Evolutionary conservation across 2,888 invertebrate genomes (phyloP), one percentile per base, ranked within the genome.

Genomic region (Dasypogon diadema): DNA sequence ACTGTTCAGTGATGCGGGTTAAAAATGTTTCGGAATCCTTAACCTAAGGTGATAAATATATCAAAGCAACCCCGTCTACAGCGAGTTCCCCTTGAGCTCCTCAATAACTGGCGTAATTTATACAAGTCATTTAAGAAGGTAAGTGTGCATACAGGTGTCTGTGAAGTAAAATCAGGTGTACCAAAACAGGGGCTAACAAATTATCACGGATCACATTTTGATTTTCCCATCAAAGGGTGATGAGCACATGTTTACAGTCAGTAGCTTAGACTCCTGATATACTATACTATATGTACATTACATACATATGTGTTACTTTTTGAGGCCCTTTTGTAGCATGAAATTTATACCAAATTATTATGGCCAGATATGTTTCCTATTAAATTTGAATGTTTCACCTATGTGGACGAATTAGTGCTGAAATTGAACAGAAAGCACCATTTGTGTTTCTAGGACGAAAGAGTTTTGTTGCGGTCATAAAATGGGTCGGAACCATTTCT

Each of bases 31-130:
- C 65, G 60, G 70, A 74, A 76, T 55, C 76, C 76, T 75, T 75
- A 76, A 77, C 68, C 74, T 60, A 77, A 74, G 74, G 77, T 77
- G 76, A 77, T 77, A 77, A 77, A 77, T 77, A 77, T 77, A 77
- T 77, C 77, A 77, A 76, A 75, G 54, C 24, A 30, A n/a, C 46
- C 58, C 37, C 26, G 34, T 22, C 42, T 24, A 46, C 12, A 21
- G 16, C 12, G 4, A 14, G 21, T 21, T 12, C 21, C 46, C 37
- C 21, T 22, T 16, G 21, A 34, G 16, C 14, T 46, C 18, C 46
- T 12, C 14, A 30, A 26, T 42, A 21, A 16, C 73, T 56, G 73
- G 18, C 58, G 60, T 74, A 74, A 74, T 74, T 74, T 74, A 74
- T 74, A 58, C 74, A 74, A 74, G 74, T 74, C 74, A 74, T 74